Conservation (phyloP, 2,113 vertebrate genomes). For the Pollachius pollachius region DNA sequence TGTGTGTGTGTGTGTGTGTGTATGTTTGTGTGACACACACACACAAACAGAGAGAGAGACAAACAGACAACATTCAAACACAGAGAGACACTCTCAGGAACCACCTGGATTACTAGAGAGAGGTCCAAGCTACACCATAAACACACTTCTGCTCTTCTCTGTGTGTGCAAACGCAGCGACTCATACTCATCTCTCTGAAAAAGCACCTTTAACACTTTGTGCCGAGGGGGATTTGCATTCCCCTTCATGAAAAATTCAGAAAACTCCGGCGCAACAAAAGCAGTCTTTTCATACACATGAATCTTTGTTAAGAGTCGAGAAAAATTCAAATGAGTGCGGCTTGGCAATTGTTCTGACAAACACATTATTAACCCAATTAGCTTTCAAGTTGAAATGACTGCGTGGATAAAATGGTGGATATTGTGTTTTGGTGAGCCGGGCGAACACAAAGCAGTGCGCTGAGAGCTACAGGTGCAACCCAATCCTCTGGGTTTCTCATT, state of each 20-base stretch:
- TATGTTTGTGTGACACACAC: constrained; percentile 2
- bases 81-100: constrained; percentile 2
- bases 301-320: constrained; percentile 24
- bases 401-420: constrained; percentile 41
- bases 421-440: constrained; percentile 32
- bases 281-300: constrained; percentile 27
- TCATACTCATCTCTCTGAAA: constrained; percentile 20
- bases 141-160: constrained; percentile 22
- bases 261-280: constrained; percentile 29
- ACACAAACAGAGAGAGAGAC: constrained; percentile 5
- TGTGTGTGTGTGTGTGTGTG: too few species aligned
- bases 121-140: constrained; percentile 20
- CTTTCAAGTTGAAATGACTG: constrained; percentile 33
- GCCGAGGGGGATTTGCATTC: constrained; percentile 11
- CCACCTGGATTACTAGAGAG: constrained; percentile 20
- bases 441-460: constrained; percentile 25
- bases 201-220: constrained; percentile 12
- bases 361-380: constrained; percentile 54
- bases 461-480: constrained; percentile 59
- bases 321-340: constrained; percentile 2
- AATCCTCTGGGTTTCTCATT: constrained; percentile 67
- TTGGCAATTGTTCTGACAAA: constrained; percentile 49
- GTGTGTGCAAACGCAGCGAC: constrained; percentile 18
- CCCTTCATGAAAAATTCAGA: too few species aligned
- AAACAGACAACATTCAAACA: constrained; percentile 1